These are phyloP conservation scores for Gymnothorax javanicus DNA, from an alignment of 2,797 vertebrate genomes.

Conservation along the genomic window DNA sequence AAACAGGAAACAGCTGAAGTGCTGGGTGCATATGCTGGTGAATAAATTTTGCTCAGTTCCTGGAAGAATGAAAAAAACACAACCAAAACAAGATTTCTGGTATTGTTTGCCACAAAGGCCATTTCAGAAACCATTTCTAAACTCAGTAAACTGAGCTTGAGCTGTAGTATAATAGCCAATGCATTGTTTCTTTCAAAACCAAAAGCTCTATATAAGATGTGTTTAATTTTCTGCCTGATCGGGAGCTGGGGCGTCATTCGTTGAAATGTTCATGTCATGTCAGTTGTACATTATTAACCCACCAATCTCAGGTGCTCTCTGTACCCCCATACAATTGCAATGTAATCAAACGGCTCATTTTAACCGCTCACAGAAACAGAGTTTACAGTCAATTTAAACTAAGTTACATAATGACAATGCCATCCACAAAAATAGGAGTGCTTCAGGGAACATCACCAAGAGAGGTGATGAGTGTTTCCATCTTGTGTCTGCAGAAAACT, in stretches of 20 bases:
- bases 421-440: not conserved
- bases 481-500: not conserved
- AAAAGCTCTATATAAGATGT: not conserved
- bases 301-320: not conserved
- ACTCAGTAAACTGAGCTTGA: not conserved
- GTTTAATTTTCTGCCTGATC: not conserved
- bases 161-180: not conserved
- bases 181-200: not conserved
- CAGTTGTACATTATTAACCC: not conserved
- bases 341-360: not conserved
- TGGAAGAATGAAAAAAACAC: slow-evolving; percentile 38
- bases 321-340: not conserved
- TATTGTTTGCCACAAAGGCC: slow-evolving; percentile 16
- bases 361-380: not conserved
- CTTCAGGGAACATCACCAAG: not conserved
- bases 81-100: not conserved
- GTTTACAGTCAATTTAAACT: not conserved
- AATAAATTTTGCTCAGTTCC: slow-evolving; percentile 43
- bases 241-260: not conserved
- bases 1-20: slow-evolving; percentile 64
- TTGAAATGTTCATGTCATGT: not conserved
- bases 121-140: not conserved
- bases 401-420: not conserved
- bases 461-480: not conserved
- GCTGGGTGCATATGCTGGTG: slow-evolving; percentile 25